phyloP scores from a whole-genome alignment of 2,113 vertebrate species.

The Condylura cristata region DNA sequence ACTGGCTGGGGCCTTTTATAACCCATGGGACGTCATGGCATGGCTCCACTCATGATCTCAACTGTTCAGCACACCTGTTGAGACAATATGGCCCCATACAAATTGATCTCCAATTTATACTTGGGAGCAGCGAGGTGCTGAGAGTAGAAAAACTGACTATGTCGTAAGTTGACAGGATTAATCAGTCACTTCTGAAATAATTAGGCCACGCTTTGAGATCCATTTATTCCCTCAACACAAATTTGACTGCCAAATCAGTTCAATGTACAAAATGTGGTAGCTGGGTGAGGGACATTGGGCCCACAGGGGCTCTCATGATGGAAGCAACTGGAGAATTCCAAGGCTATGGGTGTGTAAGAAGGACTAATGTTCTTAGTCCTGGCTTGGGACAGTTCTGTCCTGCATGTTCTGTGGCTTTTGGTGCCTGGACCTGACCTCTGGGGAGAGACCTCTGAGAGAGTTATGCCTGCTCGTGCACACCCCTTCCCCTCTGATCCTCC shows the following conservation, averaged over 20 bases:
- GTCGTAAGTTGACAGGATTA: too few relatives aligned
- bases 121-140: too few relatives aligned
- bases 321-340: not conserved
- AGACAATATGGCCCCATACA: not conserved
- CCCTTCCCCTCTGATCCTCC: not conserved
- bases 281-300: rapidly evolving
- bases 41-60: rapidly evolving
- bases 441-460: too few relatives aligned
- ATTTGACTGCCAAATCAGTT: not conserved
- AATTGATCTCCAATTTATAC: not conserved
- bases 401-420: not conserved
- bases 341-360: not conserved
- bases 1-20: not conserved
- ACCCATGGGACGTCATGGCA: rapidly evolving
- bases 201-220: not conserved
- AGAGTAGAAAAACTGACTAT: too few relatives aligned
- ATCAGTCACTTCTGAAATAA: too few relatives aligned
- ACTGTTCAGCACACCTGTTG: not conserved
- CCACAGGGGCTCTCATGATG: rapidly evolving
- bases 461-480: not conserved
- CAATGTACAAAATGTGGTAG: rapidly evolving
- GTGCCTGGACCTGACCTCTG: rapidly evolving
- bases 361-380: not conserved
- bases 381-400: too few relatives aligned
- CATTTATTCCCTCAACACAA: not conserved